phyloP scores from a whole-genome alignment of 2,797 vertebrate genomes.

The Peromyscus melanophrys region DNA sequence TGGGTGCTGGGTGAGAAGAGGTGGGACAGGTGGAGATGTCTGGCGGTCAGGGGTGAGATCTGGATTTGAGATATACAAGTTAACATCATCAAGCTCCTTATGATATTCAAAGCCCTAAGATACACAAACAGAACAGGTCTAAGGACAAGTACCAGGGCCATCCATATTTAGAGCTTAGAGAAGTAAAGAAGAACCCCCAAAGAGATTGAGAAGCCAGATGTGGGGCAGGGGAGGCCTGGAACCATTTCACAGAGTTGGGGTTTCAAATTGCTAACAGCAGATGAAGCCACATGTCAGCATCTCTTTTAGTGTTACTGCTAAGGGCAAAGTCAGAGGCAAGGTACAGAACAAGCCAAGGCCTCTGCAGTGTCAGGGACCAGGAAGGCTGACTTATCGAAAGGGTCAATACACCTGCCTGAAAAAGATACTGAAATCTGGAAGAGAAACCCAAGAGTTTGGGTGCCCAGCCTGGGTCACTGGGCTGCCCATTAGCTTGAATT shows the following conservation, averaged over 20 bases:
- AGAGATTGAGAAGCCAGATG: background rate
- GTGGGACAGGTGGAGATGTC: background rate
- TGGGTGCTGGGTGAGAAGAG: background rate
- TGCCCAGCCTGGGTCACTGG: no score
- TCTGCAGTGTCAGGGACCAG: background rate
- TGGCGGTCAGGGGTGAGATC: background rate
- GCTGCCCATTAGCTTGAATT: background rate
- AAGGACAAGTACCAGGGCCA: background rate
- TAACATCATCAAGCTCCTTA: background rate
- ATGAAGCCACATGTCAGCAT: background rate
- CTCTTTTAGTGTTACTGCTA: background rate
- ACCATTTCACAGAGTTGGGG: background rate
- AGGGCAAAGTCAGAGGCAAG: background rate
- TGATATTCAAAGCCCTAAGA: background rate
- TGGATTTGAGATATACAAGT: background rate
- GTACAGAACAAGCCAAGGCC: background rate
- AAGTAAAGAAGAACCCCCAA: background rate
- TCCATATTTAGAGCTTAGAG: background rate
- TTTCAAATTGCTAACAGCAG: background rate
- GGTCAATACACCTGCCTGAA: background rate
- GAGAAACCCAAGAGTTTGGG: background rate
- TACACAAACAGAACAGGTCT: background rate
- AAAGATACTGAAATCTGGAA: background rate
- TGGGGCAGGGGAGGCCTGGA: background rate
- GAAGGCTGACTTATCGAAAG: background rate